Percentiles rank a stretch among this genome's conserved stretches.
phyloP scores from a whole-genome alignment of 2,113 vertebrate species.

The Gambusia affinis region DNA sequence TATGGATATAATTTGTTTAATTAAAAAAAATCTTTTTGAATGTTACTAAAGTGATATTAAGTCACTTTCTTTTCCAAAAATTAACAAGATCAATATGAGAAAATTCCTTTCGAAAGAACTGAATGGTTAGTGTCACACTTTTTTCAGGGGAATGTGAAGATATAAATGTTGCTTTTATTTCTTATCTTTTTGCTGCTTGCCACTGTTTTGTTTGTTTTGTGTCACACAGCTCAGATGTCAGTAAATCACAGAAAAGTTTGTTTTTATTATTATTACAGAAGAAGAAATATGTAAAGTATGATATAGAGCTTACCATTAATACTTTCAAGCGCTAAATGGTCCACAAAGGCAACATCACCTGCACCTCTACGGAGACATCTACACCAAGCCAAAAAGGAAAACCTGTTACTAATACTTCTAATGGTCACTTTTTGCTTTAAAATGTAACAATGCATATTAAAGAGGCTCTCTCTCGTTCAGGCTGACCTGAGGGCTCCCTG shows the following conservation, averaged over 20 bases:
- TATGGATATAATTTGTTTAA: background rate
- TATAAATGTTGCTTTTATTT: background rate
- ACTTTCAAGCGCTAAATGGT: slow-evolving; percentile 83
- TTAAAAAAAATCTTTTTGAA: background rate
- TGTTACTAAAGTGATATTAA: background rate
- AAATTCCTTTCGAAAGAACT: too few relatives aligned
- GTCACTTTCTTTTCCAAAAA: background rate
- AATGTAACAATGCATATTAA: background rate
- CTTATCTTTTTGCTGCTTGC: too few relatives aligned
- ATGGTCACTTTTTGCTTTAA: background rate
- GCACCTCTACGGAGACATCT: slow-evolving; percentile 85
- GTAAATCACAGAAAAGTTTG: background rate
- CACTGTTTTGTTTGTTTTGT: background rate
- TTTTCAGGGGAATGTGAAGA: background rate
- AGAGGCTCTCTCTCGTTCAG: background rate
- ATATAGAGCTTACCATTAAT: slow-evolving; percentile 77
- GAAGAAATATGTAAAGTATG: background rate
- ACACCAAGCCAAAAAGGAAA: slow-evolving; percentile 10
- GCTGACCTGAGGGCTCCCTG: slow-evolving; percentile 89
- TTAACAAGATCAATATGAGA: too few relatives aligned
- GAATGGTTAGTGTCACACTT: background rate
- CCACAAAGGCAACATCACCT: slow-evolving; percentile 90
- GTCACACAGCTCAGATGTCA: too few relatives aligned
- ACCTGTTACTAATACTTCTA: background rate
- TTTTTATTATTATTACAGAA: background rate